Base-by-base conservation (phyloP, 2,113 vertebrate genomes). In the Tretioscincus oriximinensis region DNA sequence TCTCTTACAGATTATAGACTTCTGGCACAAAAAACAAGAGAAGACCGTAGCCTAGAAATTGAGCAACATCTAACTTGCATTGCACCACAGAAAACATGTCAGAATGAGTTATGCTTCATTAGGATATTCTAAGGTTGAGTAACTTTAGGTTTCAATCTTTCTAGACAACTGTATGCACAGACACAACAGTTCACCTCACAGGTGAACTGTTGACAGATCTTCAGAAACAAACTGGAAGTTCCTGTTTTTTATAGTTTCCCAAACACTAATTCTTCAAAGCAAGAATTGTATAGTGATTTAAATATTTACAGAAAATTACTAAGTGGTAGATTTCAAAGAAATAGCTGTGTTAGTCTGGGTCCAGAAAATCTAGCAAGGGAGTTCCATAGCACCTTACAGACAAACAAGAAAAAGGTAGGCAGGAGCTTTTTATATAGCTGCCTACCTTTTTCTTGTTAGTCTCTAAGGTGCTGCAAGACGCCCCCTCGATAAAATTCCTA, bases 21-120 rank as follows among this genome's bases (percentile, higher is more conserved):
- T 90, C 20, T n/a, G 8, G 21, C 71, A 54, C 64, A 80, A 6
- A 3, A 68, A 76, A 73, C 81, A 69, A 73, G 54, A 35, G 58
- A 73, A 10, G 26, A 76, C 51, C 86, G 66, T 41, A 80, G 78
- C 73, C 1, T 71, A 69, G 8, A 64, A 54, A 74, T 35, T 70
- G 60, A 24, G 60, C 10, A 26, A 73, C 60, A 63, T 75, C 29
- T 63, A 58, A 47, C 14, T 29, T 3, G 4, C 81, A 64, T 85
- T 70, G 84, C 26, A 69, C 24, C 51, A 74, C 22, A 49, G 73
- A 82, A 63, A n/a, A 24, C 2, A 16, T 68, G 45, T 69, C 73
- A 66, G 71, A 81, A 9, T 72, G 83, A 63, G 16, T 73, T 78
- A 85, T 86, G 71, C 49, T 86, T 61, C 45, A 73, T 81, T 81